These are phyloP conservation scores for Paedocypris sp. DNA, from an alignment of 2,113 vertebrate genomes.

Conservation along the genomic window DNA sequence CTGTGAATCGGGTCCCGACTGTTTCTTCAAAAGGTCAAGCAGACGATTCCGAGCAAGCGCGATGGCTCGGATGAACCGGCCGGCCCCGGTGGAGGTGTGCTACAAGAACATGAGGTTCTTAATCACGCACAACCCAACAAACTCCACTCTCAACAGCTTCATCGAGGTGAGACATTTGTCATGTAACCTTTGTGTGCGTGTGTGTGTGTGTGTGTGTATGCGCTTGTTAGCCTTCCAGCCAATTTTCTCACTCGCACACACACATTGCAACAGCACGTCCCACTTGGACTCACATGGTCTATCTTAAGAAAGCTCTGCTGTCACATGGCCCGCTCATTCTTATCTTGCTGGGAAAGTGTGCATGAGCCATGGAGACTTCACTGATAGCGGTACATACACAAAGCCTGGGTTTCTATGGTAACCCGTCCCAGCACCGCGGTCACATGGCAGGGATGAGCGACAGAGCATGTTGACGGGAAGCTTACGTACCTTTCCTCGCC, in stretches of 20 bases:
- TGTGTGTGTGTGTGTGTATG: neutral
- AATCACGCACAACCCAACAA: constrained; percentile 65
- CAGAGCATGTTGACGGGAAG: neutral
- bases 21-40: neutral
- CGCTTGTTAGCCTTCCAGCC: no score
- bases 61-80: constrained; percentile 80
- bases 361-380: neutral
- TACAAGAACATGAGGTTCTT: constrained; percentile 83
- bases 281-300: neutral
- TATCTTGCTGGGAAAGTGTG: constrained; percentile 13
- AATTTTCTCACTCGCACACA: neutral
- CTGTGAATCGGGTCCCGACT: neutral
- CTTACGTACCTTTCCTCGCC: neutral
- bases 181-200: neutral
- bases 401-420: constrained; percentile 22
- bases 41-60: constrained; percentile 1
- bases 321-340: constrained; percentile 12
- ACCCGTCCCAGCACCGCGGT: constrained; percentile 9
- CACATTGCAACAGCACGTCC: neutral
- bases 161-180: constrained; percentile 31
- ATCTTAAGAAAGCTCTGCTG: constrained; percentile 1
- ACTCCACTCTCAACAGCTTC: constrained; percentile 42
- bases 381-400: constrained; percentile 17
- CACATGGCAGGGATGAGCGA: constrained; percentile 20
- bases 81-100: constrained; percentile 76